phyloP scores from a whole-genome alignment of 2,113 vertebrate genomes.

The Neofelis nebulosa region DNA sequence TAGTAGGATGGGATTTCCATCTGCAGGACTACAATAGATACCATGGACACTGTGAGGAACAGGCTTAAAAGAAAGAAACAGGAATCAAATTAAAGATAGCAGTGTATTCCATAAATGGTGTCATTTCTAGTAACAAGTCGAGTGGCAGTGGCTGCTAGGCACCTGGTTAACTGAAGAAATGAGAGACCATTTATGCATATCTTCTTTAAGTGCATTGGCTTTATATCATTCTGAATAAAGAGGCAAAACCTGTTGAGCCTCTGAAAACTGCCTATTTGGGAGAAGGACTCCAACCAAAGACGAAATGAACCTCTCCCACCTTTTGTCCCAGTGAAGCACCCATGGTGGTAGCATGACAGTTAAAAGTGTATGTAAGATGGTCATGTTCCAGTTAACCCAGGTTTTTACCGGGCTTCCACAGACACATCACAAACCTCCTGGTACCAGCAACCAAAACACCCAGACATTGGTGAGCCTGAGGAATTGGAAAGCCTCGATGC shows the following conservation, averaged over 20 bases:
- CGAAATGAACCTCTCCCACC: neutral
- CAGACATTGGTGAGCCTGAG: neutral
- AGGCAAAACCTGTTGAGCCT: neutral
- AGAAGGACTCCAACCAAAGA: neutral
- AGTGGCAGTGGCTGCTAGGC: neutral
- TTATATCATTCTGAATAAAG: neutral
- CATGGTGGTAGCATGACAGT: neutral
- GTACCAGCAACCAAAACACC: neutral
- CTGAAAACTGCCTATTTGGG: neutral
- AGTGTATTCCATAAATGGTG: neutral
- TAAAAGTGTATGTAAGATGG: neutral
- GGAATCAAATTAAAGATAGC: neutral
- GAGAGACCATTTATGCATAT: neutral
- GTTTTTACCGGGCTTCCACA: neutral
- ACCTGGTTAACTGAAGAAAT: neutral
- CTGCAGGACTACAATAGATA: slow-evolving; percentile 98
- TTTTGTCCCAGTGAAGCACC: neutral
- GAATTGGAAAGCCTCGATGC: neutral
- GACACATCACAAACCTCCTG: neutral
- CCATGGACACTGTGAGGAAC: slow-evolving; percentile 96
- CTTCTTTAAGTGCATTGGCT: neutral
- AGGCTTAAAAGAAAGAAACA: slow-evolving; percentile 84
- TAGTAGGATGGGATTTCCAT: slow-evolving; percentile 97
- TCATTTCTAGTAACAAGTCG: neutral
- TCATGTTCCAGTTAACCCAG: neutral